Evolutionary conservation across 2,113 vertebrate species (phyloP).

Genomic region (Solenodon paradoxus): DNA sequence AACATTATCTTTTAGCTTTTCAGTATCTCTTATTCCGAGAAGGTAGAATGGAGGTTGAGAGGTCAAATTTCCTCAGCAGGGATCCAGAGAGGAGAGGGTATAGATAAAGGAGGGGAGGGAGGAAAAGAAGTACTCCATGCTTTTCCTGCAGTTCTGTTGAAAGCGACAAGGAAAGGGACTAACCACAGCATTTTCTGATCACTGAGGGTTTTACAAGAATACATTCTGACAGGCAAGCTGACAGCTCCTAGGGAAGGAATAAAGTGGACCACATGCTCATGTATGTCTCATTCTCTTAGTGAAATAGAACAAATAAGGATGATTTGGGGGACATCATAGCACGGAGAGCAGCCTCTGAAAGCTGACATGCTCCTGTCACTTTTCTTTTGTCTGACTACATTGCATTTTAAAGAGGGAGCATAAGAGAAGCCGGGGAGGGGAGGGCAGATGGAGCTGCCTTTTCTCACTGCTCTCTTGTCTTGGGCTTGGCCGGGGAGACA

Average conservation of each 20-base stretch:
- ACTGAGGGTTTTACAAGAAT: slow-evolving; percentile 34
- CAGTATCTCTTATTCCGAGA: not conserved
- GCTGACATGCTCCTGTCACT: not conserved
- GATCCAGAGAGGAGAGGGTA: not conserved
- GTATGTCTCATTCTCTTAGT: slow-evolving; percentile 8
- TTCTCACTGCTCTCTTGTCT: not conserved
- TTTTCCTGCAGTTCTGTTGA: not conserved
- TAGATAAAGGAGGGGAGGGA: not conserved
- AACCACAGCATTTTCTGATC: not conserved
- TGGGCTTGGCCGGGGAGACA: not conserved
- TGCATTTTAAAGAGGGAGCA: not conserved
- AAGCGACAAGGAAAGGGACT: not conserved
- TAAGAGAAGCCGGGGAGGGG: not conserved
- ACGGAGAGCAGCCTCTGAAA: not conserved
- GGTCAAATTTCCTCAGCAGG: not conserved
- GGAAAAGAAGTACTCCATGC: not conserved
- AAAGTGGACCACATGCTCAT: slow-evolving; percentile 21
- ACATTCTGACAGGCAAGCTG: slow-evolving; percentile 48
- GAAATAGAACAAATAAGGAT: not conserved
- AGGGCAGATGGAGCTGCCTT: not conserved
- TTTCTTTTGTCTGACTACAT: slow-evolving; percentile 3
- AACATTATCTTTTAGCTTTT: not conserved
- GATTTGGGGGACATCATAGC: not conserved
- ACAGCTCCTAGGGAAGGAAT: slow-evolving; percentile 35
- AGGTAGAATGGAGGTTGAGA: not conserved